A percentile compares a stretch with the other conserved stretches of the same genome.
phyloP scores from a whole-genome alignment of 1,140 invertebrate species.

The Eumeta japonica region DNA sequence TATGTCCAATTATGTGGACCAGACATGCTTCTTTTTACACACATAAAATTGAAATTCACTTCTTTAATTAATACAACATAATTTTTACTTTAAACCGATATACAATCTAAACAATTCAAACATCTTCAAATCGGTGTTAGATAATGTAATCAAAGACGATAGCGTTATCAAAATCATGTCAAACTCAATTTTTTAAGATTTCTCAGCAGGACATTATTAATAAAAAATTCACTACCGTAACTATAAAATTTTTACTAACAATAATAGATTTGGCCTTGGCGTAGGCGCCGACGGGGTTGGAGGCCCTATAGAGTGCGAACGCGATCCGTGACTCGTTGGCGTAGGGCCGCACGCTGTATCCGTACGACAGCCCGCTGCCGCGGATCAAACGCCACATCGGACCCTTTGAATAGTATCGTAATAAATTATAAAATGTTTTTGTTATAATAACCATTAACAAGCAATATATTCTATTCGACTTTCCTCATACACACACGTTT shows the following conservation, averaged over 20 bases:
- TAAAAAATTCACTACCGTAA: no score
- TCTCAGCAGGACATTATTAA: no score
- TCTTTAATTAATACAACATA: no score
- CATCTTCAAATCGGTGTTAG: no score
- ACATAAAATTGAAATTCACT: no score
- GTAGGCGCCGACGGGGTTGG: slow-evolving; percentile 75
- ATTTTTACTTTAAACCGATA: no score
- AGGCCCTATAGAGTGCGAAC: slow-evolving; percentile 71
- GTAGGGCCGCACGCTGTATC: slow-evolving; percentile 64
- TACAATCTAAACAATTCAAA: no score
- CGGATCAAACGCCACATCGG: slow-evolving; percentile 85
- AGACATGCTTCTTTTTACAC: no score
- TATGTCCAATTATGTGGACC: background rate
- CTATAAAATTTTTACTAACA: slow-evolving; percentile 60
- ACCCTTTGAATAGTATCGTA: slow-evolving; percentile 59
- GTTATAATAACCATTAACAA: background rate
- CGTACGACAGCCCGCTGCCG: slow-evolving; percentile 82
- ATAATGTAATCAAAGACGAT: no score
- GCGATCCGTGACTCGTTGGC: slow-evolving; percentile 71
- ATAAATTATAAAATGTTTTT: background rate
- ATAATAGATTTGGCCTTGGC: slow-evolving; percentile 73
- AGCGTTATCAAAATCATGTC: no score
- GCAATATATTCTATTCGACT: slow-evolving; percentile 1
- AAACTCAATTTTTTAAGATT: no score
- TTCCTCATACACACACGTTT: no score